phyloP scores from a whole-genome alignment of 2,888 invertebrate species.

The Scelioninae gen. 1 region DNA sequence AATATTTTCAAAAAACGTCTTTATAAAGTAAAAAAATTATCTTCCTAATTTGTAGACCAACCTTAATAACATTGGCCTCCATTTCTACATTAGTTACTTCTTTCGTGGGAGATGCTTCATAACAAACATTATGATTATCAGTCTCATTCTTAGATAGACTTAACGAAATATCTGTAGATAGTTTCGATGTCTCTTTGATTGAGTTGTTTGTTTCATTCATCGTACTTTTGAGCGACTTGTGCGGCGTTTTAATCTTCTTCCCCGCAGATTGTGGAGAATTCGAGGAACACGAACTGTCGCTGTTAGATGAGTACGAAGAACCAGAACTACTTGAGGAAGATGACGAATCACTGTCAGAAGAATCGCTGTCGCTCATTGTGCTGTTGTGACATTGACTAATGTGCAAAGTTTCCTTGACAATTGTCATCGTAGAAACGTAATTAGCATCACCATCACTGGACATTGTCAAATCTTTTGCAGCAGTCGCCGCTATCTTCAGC shows the following conservation, averaged over 20 bases:
- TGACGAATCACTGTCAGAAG: constrained; percentile 74
- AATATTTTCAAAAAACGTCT: too few species aligned
- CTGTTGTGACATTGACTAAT: constrained; percentile 37
- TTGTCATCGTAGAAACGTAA: constrained; percentile 33
- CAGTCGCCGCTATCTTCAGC: constrained; percentile 77
- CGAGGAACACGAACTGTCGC: constrained; percentile 57
- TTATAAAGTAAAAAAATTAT: too few species aligned
- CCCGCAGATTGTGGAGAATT: constrained; percentile 62
- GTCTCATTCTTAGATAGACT: constrained; percentile 18
- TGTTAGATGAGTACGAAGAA: constrained; percentile 74
- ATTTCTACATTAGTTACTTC: constrained; percentile 70
- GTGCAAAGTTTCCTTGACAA: constrained; percentile 40
- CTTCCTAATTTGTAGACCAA: too few species aligned
- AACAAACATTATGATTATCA: background rate
- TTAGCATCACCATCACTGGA: constrained; percentile 38
- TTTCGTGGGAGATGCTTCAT: constrained; percentile 76
- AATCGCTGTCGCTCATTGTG: constrained; percentile 73
- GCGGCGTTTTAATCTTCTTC: constrained; percentile 38
- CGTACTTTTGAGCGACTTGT: constrained; percentile 16
- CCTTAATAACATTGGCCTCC: too few species aligned
- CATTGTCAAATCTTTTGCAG: constrained; percentile 65
- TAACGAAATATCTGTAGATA: background rate
- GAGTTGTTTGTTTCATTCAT: constrained; percentile 9
- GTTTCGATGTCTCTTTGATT: constrained; percentile 23
- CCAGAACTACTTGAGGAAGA: constrained; percentile 31